phyloP scores from a whole-genome alignment of 2,888 invertebrate species.

The Eucera pruinosa region DNA sequence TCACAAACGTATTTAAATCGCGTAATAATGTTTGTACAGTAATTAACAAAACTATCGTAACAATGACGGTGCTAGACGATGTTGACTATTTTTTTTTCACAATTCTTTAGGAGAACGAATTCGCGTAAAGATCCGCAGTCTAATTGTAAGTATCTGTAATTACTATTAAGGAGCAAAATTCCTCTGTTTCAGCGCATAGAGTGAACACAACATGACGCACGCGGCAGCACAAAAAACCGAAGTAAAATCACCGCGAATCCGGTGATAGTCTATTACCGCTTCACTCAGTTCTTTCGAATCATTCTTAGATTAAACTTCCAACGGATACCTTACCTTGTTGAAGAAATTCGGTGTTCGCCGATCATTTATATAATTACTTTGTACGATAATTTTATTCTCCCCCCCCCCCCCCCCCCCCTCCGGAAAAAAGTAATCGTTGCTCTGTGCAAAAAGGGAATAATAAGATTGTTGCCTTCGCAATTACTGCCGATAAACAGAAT shows the following conservation, averaged over 20 bases:
- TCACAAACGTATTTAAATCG: too few species aligned
- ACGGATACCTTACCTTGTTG: conserved; percentile 47
- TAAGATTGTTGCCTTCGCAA: conserved; percentile 2
- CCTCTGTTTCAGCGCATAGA: conserved; percentile 81
- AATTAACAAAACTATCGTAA: too few species aligned
- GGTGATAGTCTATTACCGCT: conserved; percentile 48
- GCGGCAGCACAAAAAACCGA: conserved; percentile 52
- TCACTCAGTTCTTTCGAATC: conserved; percentile 53
- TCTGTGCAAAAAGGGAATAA: background rate
- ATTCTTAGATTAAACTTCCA: conserved; percentile 59
- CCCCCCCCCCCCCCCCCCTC: too few species aligned
- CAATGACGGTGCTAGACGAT: too few species aligned
- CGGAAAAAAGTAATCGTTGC: conserved; percentile 34
- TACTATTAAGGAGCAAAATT: background rate
- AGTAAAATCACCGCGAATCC: conserved; percentile 49
- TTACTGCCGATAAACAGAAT: conserved; percentile 21
- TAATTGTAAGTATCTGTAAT: too few species aligned
- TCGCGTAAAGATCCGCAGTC: too few species aligned
- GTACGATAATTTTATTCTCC: conserved; percentile 52
- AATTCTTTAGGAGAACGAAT: too few species aligned
- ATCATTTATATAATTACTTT: conserved; percentile 64
- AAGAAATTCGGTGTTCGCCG: conserved; percentile 63
- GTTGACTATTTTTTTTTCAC: too few species aligned
- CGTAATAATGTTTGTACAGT: too few species aligned
- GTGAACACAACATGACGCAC: conserved; percentile 84